Evolutionary conservation across 2,113 vertebrate genomes (phyloP).

Genomic region (Microtus montanus): DNA sequence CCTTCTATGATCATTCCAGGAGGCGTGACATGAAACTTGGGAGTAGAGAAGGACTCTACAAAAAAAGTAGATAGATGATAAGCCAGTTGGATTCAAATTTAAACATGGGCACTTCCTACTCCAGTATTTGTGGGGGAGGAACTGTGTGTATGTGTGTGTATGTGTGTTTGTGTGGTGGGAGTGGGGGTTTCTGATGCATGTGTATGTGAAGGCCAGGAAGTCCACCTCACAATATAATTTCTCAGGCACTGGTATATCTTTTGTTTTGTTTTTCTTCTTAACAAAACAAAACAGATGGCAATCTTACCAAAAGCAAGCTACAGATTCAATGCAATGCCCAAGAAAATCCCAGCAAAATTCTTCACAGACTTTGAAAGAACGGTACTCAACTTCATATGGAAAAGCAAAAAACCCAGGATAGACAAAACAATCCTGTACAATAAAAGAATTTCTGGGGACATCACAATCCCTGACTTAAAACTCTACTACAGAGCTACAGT

Average conservation of each 20-base stretch:
- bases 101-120: neutral
- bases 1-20: constrained; percentile 82
- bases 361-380: too few species aligned
- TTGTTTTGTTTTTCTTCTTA: neutral
- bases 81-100: neutral
- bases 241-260: neutral
- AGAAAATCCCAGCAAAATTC: too few species aligned
- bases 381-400: too few species aligned
- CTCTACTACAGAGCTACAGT: too few species aligned
- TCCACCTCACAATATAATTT: neutral
- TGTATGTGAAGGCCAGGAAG: neutral
- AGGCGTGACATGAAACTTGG: constrained; percentile 77
- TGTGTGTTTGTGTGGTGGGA: neutral
- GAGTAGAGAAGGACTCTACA: constrained; percentile 85
- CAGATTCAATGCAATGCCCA: too few species aligned
- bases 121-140: neutral
- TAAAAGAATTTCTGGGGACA: too few species aligned
- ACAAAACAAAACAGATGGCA: neutral
- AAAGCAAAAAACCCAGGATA: too few species aligned
- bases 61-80: constrained; percentile 59
- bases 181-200: rapidly evolving
- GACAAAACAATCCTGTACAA: too few species aligned
- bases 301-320: too few species aligned
- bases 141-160: neutral
- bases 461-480: too few species aligned